Evolutionary conservation across 1,140 invertebrate genomes (phyloP).

Genomic region (Nautilus pompilius): DNA sequence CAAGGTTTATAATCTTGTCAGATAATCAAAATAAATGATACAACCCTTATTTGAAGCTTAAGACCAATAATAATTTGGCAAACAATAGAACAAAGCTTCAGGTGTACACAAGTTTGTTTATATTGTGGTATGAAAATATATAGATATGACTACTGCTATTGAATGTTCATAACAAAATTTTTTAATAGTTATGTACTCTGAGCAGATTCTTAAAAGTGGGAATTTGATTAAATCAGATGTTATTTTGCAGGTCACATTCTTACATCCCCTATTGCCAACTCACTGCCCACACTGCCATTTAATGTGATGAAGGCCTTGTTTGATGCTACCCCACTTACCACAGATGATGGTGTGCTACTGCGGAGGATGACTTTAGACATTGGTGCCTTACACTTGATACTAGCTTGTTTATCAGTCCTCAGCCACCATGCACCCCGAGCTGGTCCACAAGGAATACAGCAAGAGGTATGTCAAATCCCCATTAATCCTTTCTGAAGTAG

Average conservation of each 20-base stretch:
- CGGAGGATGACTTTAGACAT: constrained; percentile 77
- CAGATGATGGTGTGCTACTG: constrained; percentile 75
- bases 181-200: no score
- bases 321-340: constrained; percentile 73
- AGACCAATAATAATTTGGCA: no score
- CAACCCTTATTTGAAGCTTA: no score
- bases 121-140: no score
- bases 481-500: no score
- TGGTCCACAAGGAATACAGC: constrained; percentile 54
- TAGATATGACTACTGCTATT: no score
- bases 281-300: constrained; percentile 83
- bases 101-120: no score
- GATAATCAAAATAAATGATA: no score
- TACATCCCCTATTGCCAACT: constrained; percentile 69
- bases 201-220: no score
- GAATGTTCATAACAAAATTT: not conserved
- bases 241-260: constrained; percentile 67
- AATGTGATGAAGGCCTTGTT: constrained; percentile 77
- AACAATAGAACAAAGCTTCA: no score
- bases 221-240: no score
- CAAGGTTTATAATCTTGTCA: no score
- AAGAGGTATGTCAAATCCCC: constrained; percentile 50
- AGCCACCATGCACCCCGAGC: constrained; percentile 71
- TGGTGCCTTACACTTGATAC: constrained; percentile 77
- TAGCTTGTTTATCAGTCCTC: constrained; percentile 83